Evolutionary conservation across 2,797 vertebrate species (phyloP), one percentile per base, ranked within the genome.

Genomic region (Labeo calbasu): DNA sequence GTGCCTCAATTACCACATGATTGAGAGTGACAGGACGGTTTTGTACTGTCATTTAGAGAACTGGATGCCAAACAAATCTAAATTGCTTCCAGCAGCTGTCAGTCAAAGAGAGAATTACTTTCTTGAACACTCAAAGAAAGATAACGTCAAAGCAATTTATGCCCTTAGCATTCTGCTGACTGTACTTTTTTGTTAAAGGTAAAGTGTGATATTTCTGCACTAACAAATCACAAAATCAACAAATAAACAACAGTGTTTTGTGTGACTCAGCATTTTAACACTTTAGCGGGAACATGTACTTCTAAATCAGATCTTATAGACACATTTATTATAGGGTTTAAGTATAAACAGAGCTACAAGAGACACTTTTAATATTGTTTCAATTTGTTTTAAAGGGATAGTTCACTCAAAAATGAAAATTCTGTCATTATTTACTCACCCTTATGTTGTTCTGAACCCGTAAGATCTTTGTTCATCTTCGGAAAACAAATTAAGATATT

Each of bases 1-100:
- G 87, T 84, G 65, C 83, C 84, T 13, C 53, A 84, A 21, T 87
- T 81, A 77, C 88, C n/a, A 3, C 77, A 84, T 75, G 69, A 70
- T 72, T 84, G 73, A 59, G 79, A 82, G 71, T 43, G 57, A 61
- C 79, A 82, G 76, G 78, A 79, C 57, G 59, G 75, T 72, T 55
- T 53, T 86, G 66, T 82, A 68, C 65, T 70, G 75, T 86, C 48
- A 72, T 57, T 85, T 72, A 70, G 70, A 69, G 77, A 79, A 51
- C 43, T 71, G 23, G 28, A 73, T 14, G 61, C 53, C 68, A 76
- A 80, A 77, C 23, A 86, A 61, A 40, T n/a, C 13, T 55, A 36
- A 32, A 32, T 73, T 73, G 25, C 50, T 73, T 73, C 53, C 28
- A 75, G 28, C 28, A 55, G 50, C 50, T 75, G 50, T 40, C 72